Evolutionary conservation across 1,140 invertebrate species (phyloP).

Genomic region (Pseudobourletiella spinata): DNA sequence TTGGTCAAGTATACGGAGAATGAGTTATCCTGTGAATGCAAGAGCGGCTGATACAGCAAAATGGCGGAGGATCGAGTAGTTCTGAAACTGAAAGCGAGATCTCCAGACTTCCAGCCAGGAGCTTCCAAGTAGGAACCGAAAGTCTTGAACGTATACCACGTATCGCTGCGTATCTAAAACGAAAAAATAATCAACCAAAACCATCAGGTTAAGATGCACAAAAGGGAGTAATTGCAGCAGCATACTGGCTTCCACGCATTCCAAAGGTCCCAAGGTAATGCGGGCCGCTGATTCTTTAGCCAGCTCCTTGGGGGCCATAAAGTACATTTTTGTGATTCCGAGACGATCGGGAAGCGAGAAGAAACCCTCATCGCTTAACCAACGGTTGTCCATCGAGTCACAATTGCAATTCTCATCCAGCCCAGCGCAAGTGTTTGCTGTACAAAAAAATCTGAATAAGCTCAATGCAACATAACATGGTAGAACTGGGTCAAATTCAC

Average conservation of each 20-base stretch:
- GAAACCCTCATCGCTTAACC: conserved; percentile 77
- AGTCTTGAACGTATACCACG: conserved; percentile 85
- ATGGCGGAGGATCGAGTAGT: conserved; percentile 83
- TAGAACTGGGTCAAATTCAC: conserved; percentile 13
- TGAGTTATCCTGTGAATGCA: conserved; percentile 74
- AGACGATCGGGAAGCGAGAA: conserved; percentile 67
- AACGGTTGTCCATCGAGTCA: conserved; percentile 66
- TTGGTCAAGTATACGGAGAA: conserved; percentile 80
- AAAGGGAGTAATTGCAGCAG: conserved; percentile 29
- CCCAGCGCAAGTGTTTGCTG: conserved; percentile 43
- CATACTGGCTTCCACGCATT: conserved; percentile 89
- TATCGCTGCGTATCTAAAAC: conserved; percentile 85
- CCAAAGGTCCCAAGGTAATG: conserved; percentile 77
- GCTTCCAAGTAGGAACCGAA: conserved; percentile 85
- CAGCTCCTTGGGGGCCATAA: conserved; percentile 73
- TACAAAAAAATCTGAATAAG: neutral
- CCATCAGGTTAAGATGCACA: neutral
- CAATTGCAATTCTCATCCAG: conserved; percentile 72
- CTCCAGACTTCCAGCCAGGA: conserved; percentile 80
- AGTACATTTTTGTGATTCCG: conserved; percentile 78
- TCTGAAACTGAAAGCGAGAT: conserved; percentile 83
- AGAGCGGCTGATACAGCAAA: conserved; percentile 78
- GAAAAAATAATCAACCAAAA: too few species aligned
- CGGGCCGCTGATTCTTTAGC: conserved; percentile 69
- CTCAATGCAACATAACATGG: too few species aligned